Conservation (phyloP, 2,888 invertebrate species). For the Scaptomyza flava region DNA sequence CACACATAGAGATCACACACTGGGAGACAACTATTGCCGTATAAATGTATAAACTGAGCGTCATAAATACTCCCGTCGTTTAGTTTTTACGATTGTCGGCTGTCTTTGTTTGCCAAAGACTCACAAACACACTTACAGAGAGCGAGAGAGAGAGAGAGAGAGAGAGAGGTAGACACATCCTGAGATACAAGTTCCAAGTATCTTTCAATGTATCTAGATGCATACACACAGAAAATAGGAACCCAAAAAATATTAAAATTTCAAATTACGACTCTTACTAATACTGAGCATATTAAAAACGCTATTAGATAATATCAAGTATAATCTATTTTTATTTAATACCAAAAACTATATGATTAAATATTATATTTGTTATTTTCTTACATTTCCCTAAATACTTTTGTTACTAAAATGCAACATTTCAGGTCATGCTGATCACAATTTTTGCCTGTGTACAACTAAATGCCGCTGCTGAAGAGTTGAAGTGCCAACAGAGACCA, state of each 20-base stretch:
- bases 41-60: slow-evolving; percentile 50
- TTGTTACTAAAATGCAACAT: neutral
- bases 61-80: slow-evolving; percentile 77
- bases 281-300: no score
- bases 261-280: neutral
- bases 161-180: slow-evolving; percentile 15
- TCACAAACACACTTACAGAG: neutral
- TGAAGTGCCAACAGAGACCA: slow-evolving; percentile 44
- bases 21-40: slow-evolving; percentile 50
- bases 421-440: no score
- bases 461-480: slow-evolving; percentile 34
- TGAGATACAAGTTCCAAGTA: slow-evolving; percentile 64
- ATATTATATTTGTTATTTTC: no score
- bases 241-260: neutral
- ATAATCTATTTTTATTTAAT: neutral
- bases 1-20: slow-evolving; percentile 29
- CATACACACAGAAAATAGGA: slow-evolving; percentile 41
- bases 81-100: slow-evolving; percentile 80
- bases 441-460: slow-evolving; percentile 21
- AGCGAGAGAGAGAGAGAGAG: no score
- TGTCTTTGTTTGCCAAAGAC: slow-evolving; percentile 71
- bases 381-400: no score
- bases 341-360: no score
- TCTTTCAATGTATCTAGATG: slow-evolving; percentile 76
- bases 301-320: neutral